phyloP scores from a whole-genome alignment of 2,797 vertebrate species.

The Austrolebias charrua region DNA sequence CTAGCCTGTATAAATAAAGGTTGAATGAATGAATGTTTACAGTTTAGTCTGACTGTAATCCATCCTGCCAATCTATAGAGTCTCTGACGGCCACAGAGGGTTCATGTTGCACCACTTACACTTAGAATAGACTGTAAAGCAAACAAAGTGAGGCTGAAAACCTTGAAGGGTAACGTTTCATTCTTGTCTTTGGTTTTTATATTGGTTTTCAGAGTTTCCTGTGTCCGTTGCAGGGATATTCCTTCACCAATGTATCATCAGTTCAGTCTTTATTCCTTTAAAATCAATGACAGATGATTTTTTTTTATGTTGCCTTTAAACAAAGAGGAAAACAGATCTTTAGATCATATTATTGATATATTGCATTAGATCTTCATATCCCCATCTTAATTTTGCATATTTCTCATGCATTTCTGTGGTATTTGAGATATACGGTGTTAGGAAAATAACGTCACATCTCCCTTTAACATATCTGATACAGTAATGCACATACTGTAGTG shows the following conservation, averaged over 20 bases:
- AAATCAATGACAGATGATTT: not conserved
- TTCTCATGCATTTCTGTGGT: too few relatives aligned
- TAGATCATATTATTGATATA: not conserved
- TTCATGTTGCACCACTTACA: conserved; percentile 67
- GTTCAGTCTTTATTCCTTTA: conserved; percentile 8
- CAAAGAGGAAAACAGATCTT: not conserved
- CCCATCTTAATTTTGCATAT: too few relatives aligned
- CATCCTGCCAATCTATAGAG: conserved; percentile 70
- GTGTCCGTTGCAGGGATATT: conserved; percentile 44
- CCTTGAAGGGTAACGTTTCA: conserved; percentile 64
- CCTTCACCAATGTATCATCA: conserved; percentile 43
- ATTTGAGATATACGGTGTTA: too few relatives aligned
- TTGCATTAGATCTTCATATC: not conserved
- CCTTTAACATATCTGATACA: too few relatives aligned
- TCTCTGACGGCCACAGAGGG: conserved; percentile 65
- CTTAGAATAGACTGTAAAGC: conserved; percentile 74
- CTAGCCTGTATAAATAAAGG: too few relatives aligned
- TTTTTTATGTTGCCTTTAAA: not conserved
- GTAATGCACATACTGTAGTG: too few relatives aligned
- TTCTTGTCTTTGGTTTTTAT: conserved; percentile 71
- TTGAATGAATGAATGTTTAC: too few relatives aligned
- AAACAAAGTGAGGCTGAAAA: conserved; percentile 70
- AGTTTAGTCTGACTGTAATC: conserved; percentile 64
- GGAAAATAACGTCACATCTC: too few relatives aligned
- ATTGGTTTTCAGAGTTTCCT: conserved; percentile 55